These are phyloP conservation scores for Drosophila chauvacae DNA, from an alignment of 1,140 invertebrate genomes.

Conservation along the genomic window DNA sequence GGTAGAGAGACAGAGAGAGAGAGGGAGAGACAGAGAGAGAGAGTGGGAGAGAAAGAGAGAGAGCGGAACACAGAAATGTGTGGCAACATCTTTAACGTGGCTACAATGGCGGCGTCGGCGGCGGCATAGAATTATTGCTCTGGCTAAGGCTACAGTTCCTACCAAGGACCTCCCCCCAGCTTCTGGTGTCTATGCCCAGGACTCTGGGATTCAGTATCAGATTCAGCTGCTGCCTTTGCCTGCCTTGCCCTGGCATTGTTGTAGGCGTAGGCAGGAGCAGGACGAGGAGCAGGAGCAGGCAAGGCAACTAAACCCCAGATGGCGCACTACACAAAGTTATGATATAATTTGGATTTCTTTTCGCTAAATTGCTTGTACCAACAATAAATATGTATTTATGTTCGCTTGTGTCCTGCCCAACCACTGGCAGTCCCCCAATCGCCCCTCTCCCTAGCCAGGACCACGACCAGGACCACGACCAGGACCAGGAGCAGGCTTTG, in stretches of 20 bases:
- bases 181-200: conserved; percentile 39
- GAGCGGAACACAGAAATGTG: conserved; percentile 69
- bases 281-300: conserved; percentile 1
- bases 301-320: conserved; percentile 81
- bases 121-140: conserved; percentile 72
- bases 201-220: conserved; percentile 38
- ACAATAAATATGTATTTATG: conserved; percentile 84
- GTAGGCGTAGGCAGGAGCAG: conserved; percentile 64
- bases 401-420: conserved; percentile 35
- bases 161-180: background rate
- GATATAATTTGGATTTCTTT: conserved; percentile 84
- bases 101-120: conserved; percentile 70
- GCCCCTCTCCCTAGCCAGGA: background rate
- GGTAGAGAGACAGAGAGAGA: conserved; percentile 1
- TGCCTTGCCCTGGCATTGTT: conserved; percentile 48
- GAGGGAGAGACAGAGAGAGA: background rate
- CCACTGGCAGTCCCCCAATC: background rate
- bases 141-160: conserved; percentile 24
- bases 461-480: conserved; percentile 24
- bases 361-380: conserved; percentile 83
- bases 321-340: conserved; percentile 83
- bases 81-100: conserved; percentile 81
- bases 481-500: conserved; percentile 10
- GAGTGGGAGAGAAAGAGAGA: conserved; percentile 15
- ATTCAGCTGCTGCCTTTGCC: conserved; percentile 36